Base-by-base conservation (phyloP, 2,113 vertebrate species). In the Boleophthalmus pectinirostris region DNA sequence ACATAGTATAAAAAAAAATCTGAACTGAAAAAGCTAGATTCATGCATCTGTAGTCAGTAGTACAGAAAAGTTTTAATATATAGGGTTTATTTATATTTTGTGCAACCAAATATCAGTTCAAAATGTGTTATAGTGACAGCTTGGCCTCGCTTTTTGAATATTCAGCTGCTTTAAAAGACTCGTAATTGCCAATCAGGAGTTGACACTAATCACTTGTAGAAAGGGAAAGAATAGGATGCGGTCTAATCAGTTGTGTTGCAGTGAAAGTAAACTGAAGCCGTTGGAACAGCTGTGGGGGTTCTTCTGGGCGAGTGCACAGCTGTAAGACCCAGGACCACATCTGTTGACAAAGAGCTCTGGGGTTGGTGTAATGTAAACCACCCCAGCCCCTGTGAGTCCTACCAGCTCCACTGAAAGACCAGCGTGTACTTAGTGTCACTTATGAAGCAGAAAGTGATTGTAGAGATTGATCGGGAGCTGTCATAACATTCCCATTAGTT, bases 211-310 rank as follows among this genome's bases (percentile, higher is more conserved):
- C 64, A 73, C 4, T 25, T 54, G 51, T 54, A 20, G 16, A 54
- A 54, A 21, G 20, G 20, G 16, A 54, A 54, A 54, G 18, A 53
- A 53, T n/a, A 54, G 20, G 51, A 54, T 54, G 51, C 51, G 7
- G 20, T 7, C 9, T 54, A 54, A 54, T 54, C n/a, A 54, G 46
- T 72, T 64, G 38, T 64, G 25, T 73, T 64, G 60, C 25, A 45
- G 54, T 72, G 70, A 83, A 79, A 56, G 84, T 72, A 80, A 88
- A 89, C 77, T 71, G 84, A 87, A 80, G 66, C 76, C 78, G 78
- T 87, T 80, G 81, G 83, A 87, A 87, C 90, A 92, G 93, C 90
- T 93, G 91, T 82, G 72, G 77, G 15, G 14, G 33, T 67, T 70
- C 79, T 79, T 68, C 78, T 75, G 69, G 79, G 78, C 70, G 75